Conservation (phyloP, 1,140 invertebrate species). For the Drosophila melanogaster region Release_6_plus_ISO1_MT NT_033777.3:28032001-28032500, state of each 20-base stretch:
- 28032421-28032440: slow-evolving; percentile 77
- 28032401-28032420: slow-evolving; percentile 47
- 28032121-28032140: slow-evolving; percentile 81
- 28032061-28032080: not conserved
- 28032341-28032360: slow-evolving; percentile 28
- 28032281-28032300: too few species aligned
- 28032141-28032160: slow-evolving; percentile 78
- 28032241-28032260: not conserved
- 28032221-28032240: not conserved
- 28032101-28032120: slow-evolving; percentile 33
- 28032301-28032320: too few species aligned
- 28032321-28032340: too few species aligned
- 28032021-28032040: slow-evolving; percentile 78
- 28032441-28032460: slow-evolving; percentile 74
- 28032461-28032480: slow-evolving; percentile 59
- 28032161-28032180: slow-evolving; percentile 43
- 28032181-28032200: slow-evolving; percentile 29
- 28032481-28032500: slow-evolving; percentile 42
- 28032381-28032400: slow-evolving; percentile 41
- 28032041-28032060: slow-evolving; percentile 63
- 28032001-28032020: slow-evolving; percentile 82
- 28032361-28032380: slow-evolving; percentile 49
- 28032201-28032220: not conserved
- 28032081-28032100: not conserved
- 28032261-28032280: too few species aligned